Conservation (phyloP, 2,113 vertebrate species). For the Limanda limanda region DNA sequence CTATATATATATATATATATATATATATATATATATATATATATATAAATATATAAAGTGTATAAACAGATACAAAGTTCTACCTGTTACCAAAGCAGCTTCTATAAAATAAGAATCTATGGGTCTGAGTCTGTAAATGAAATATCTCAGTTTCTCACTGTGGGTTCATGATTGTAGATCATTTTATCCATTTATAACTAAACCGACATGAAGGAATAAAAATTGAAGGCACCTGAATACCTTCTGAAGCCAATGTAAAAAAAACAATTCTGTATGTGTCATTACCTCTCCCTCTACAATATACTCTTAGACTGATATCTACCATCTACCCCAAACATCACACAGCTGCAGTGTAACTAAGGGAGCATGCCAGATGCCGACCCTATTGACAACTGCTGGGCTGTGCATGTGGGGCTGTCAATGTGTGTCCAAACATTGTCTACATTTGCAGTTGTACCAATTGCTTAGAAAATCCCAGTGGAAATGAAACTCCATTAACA, state of each 20-base stretch:
- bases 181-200: too few relatives aligned
- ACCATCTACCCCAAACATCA: not conserved
- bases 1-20: too few relatives aligned
- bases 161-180: too few relatives aligned
- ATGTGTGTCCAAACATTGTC: not conserved
- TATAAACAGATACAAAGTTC: too few relatives aligned
- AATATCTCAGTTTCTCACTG: too few relatives aligned
- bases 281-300: not conserved
- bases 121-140: too few relatives aligned
- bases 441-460: slow-evolving; percentile 21
- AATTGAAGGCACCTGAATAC: not conserved
- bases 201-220: too few relatives aligned
- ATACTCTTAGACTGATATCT: not conserved
- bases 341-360: not conserved
- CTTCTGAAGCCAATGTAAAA: not conserved
- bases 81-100: too few relatives aligned
- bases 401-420: not conserved
- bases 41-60: too few relatives aligned
- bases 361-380: not conserved
- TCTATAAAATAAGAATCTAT: too few relatives aligned
- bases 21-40: too few relatives aligned
- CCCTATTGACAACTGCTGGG: not conserved
- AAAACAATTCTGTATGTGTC: not conserved
- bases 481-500: slow-evolving; percentile 52
- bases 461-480: slow-evolving; percentile 22